These are phyloP conservation scores for Troides helena DNA, from an alignment of 2,888 invertebrate species.

Conservation along the genomic window DNA sequence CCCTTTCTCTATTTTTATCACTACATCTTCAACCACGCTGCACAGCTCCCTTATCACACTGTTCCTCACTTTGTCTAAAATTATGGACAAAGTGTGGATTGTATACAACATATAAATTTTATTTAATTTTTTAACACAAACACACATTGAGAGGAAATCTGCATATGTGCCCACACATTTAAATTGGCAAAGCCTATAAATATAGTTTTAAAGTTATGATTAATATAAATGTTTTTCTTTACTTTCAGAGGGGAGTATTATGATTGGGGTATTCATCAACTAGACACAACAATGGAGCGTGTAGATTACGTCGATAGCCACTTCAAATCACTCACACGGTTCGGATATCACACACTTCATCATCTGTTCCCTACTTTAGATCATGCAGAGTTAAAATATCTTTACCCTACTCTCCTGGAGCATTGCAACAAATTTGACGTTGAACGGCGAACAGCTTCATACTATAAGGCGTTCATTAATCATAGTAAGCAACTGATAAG, in stretches of 20 bases:
- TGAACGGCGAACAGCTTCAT: conserved; percentile 70
- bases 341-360: conserved; percentile 89
- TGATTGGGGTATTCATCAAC: conserved; percentile 89
- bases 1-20: too few species aligned
- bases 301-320: conserved; percentile 82
- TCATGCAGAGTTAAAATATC: conserved; percentile 84
- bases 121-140: too few species aligned
- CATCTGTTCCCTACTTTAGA: conserved; percentile 91
- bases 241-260: conserved; percentile 67
- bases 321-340: conserved; percentile 85
- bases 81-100: too few species aligned
- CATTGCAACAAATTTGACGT: conserved; percentile 84
- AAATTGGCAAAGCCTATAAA: too few species aligned
- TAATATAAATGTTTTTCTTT: conserved; percentile 41
- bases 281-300: conserved; percentile 87
- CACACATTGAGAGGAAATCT: too few species aligned
- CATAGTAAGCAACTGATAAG: conserved; percentile 79
- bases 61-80: too few species aligned
- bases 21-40: too few species aligned
- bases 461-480: conserved; percentile 83
- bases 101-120: too few species aligned
- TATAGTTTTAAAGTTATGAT: too few species aligned
- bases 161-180: too few species aligned
- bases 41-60: too few species aligned
- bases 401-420: conserved; percentile 82